Base-by-base conservation (phyloP, 2,113 vertebrate species). In the Amblyopsis rosae region DNA sequence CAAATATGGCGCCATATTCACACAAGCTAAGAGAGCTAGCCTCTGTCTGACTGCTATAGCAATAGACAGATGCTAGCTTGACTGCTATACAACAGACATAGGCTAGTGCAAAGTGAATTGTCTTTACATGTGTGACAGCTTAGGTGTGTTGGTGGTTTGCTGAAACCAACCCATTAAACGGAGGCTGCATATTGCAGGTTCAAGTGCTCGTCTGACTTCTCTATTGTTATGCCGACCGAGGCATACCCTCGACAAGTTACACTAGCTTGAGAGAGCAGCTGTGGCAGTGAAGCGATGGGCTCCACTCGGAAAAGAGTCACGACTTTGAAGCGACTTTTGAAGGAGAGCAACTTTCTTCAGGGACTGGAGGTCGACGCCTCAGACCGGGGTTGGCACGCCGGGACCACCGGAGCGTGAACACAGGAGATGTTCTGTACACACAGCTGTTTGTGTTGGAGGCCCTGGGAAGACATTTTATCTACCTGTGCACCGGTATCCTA, bases 361-460 rank as follows among this genome's bases (percentile, higher is more conserved):
- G 58, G 64, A 72, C 71, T 17, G 3, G 9, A 9, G 54, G 33
- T 62, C 15, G 1, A 61, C 68, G 51, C 41, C 3, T 58, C 15
- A 67, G 35, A 72, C 65, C 57, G 48, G 32, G 51, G 73, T 54
- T 71, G 32, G 65, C 19, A 47, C 53, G 3, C 11, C 0, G 61
- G 57, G 62, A 72, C 67, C 66, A 59, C 62, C 49, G 11, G 53
- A 70, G 66, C 45, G 45, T 62, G 55, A 19, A 51, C 33, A 19
- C 12, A 11, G n/a, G 63, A 62, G 50, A 59, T 70, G 26, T 47
- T 53, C 60, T 49, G 7, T 8, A 55, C 16, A 47, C 65, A 47
- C 41, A 57, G 41, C 53, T 47, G 19, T 85, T 82, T 77, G 67
- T 78, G 65, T 70, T 45, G 3, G 74, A 60, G 56, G 12, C 80